Evolutionary conservation across 2,888 invertebrate species (phyloP).

Genomic region (Oscheius sp.): DNA sequence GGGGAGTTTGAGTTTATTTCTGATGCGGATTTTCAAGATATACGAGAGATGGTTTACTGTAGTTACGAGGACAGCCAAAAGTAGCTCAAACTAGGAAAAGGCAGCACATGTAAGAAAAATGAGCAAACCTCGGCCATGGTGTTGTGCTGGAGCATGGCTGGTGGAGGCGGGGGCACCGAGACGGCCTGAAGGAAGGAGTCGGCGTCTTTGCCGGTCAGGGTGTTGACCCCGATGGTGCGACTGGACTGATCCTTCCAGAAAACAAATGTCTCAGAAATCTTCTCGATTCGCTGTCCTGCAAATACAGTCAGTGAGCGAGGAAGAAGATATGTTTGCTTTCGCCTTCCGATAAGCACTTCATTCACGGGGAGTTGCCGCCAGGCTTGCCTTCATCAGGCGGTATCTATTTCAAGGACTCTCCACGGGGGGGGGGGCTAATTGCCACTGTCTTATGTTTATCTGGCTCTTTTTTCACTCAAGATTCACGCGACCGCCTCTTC

Average conservation of each 20-base stretch:
- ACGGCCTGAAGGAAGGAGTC: slow-evolving; percentile 40
- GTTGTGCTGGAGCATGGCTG: slow-evolving; percentile 40
- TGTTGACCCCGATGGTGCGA: slow-evolving; percentile 57
- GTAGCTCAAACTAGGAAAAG: too few relatives aligned
- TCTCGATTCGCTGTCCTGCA: slow-evolving; percentile 39
- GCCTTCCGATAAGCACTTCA: slow-evolving; percentile 26
- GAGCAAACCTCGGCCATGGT: slow-evolving; percentile 38
- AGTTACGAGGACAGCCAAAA: too few relatives aligned
- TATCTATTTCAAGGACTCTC: slow-evolving; percentile 30
- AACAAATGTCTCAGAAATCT: slow-evolving; percentile 43
- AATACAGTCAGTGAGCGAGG: not conserved
- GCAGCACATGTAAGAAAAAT: not conserved
- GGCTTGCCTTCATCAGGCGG: not conserved
- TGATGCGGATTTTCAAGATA: too few relatives aligned
- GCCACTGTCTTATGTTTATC: too few relatives aligned
- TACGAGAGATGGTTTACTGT: too few relatives aligned
- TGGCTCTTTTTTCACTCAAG: too few relatives aligned
- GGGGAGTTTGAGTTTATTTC: too few relatives aligned
- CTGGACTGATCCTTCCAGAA: slow-evolving; percentile 43
- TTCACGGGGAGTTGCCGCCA: slow-evolving; percentile 5
- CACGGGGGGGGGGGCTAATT: not conserved
- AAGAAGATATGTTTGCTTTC: slow-evolving; percentile 9
- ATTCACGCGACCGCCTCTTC: too few relatives aligned
- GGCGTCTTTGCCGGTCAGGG: slow-evolving; percentile 52
- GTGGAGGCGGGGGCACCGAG: slow-evolving; percentile 4